Base-by-base conservation (phyloP, 23 tunicate genomes). In the Aplidium turbinatum region DNA sequence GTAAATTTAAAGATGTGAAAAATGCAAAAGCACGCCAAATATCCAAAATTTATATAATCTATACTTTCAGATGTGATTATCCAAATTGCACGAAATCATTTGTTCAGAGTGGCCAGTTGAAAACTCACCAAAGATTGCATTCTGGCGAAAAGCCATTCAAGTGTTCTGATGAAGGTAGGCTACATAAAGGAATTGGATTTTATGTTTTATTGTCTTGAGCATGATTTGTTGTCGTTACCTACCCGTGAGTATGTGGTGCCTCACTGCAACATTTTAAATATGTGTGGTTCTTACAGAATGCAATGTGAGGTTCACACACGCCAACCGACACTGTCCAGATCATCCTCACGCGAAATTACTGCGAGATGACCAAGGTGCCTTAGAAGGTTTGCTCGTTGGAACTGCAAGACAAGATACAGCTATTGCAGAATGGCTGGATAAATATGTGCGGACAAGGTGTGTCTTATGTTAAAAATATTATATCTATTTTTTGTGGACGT, bases 121-220 rank as follows among this genome's bases (percentile, higher is more conserved):
- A 88, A 75, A 88, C 96, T 45, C 96, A 88, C 34, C 96, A 88
- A 57, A 32, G 96, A 58, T 33, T 88, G 20, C 96, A 88, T 60
- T 88, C 96, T 42, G 96, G 96, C 7, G 96, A 88, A 48, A 88
- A 88, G 52, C 96, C 96, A 29, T 88, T 88, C 47, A 81, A 81
- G 39, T 88, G 96, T 60, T 88, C 96, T 4, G 82, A 77, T 31
- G 85, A 72, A 33, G 93, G 93, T 70, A 70, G 29, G 22, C 26
- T 55, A 11, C n/a, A 18, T 22, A 7, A 55, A 11, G 6, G n/a
- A 11, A 55, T 55, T 22, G 13, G 9, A 42, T 42, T 9, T 9
- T 13, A 42, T 9, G 9, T 9, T 9, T 9, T 42, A 9, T 42
- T 9, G 9, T 42, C 13, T 42, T 13, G 48, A 42, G 13, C 13